Conservation (phyloP, 2,888 invertebrate species). For the Nemotelus pantherinus region DNA sequence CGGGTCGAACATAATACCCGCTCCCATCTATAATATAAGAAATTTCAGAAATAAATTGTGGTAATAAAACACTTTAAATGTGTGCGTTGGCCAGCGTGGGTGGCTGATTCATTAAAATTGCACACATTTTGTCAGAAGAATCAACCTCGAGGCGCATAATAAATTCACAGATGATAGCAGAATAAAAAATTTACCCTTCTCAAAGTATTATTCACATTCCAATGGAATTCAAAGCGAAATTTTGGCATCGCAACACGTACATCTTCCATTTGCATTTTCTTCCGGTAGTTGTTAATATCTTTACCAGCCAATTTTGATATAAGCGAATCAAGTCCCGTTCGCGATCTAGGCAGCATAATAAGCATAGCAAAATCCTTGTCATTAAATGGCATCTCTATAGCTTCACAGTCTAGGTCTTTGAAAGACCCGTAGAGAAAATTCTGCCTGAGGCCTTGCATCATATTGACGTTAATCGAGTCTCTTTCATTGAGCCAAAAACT, state of each 20-base stretch:
- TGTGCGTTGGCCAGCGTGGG: too few species aligned
- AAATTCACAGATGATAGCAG: too few species aligned
- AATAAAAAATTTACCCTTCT: constrained; percentile 67
- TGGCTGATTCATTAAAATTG: too few species aligned
- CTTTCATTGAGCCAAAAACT: constrained; percentile 70
- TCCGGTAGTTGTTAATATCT: constrained; percentile 62
- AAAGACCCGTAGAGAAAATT: constrained; percentile 64
- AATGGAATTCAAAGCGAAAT: constrained; percentile 78
- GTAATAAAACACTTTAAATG: too few species aligned
- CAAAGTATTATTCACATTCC: constrained; percentile 69
- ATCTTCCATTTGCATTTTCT: constrained; percentile 64
- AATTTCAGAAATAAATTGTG: too few species aligned
- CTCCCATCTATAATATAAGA: too few species aligned
- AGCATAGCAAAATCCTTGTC: constrained; percentile 75
- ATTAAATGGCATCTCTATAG: constrained; percentile 76
- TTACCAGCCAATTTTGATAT: constrained; percentile 69
- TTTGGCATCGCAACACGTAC: constrained; percentile 76
- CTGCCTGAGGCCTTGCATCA: constrained; percentile 69
- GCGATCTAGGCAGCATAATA: constrained; percentile 74
- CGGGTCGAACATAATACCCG: too few species aligned
- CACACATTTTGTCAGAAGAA: too few species aligned
- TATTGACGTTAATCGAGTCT: constrained; percentile 70
- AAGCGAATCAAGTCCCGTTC: constrained; percentile 71
- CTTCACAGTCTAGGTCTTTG: constrained; percentile 65
- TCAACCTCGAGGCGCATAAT: too few species aligned